Conservation (phyloP, 2,888 invertebrate species). For the Sinelater perroti region DNA sequence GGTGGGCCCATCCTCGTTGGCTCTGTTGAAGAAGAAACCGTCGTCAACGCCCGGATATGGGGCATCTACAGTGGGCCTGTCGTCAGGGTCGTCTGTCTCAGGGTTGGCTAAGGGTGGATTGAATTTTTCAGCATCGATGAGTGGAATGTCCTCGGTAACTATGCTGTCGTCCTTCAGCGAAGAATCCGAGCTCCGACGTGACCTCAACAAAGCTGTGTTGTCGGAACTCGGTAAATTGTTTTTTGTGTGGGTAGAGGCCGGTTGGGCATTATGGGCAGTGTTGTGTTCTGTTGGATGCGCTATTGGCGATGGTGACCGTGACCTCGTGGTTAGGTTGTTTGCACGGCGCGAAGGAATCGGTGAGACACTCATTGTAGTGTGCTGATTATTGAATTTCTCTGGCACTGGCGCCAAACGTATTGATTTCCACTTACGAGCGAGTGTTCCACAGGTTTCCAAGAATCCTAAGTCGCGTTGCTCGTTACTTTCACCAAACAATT, state of each 20-base stretch:
- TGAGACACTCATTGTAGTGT: constrained; percentile 17
- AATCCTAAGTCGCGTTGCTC: no score
- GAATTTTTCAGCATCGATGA: constrained; percentile 29
- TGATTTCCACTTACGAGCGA: constrained; percentile 11
- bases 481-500: no score
- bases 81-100: constrained; percentile 64
- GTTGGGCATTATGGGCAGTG: neutral
- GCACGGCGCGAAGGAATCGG: constrained; percentile 10
- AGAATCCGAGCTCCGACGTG: constrained; percentile 8
- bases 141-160: constrained; percentile 21
- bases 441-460: no score
- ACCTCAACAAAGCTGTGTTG: constrained; percentile 15
- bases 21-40: constrained; percentile 62
- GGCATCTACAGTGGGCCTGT: constrained; percentile 55
- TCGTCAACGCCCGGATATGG: constrained; percentile 72
- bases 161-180: neutral
- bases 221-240: constrained; percentile 16
- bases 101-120: constrained; percentile 63
- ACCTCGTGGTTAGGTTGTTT: constrained; percentile 10
- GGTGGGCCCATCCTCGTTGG: constrained; percentile 21
- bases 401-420: constrained; percentile 16
- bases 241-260: neutral
- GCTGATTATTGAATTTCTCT: no score
- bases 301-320: constrained; percentile 23
- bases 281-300: neutral